phyloP scores from a whole-genome alignment of 1,140 invertebrate genomes.

The Antheraea pernyi region DNA sequence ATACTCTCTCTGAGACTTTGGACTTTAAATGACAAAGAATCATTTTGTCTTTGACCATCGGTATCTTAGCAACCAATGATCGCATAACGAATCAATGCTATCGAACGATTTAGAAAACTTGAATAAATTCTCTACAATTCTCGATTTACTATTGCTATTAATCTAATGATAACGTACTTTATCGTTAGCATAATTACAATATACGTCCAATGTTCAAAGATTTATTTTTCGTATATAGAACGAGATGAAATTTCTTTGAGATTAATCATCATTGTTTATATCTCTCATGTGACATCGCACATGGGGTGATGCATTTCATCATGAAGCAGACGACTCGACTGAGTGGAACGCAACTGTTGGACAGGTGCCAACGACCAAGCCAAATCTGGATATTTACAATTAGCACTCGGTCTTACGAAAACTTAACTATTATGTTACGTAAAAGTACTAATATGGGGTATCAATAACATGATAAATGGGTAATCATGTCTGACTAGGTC shows the following conservation, averaged over 20 bases:
- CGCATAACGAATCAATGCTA: too few relatives aligned
- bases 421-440: not conserved
- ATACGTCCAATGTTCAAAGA: not conserved
- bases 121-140: too few relatives aligned
- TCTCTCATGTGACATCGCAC: constrained; percentile 35
- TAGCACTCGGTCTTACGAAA: constrained; percentile 47
- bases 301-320: constrained; percentile 50
- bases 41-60: too few relatives aligned
- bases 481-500: not conserved
- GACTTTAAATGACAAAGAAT: too few relatives aligned
- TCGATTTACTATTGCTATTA: too few relatives aligned
- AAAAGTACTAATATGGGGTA: not conserved
- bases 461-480: not conserved
- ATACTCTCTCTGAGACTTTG: too few relatives aligned
- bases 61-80: too few relatives aligned
- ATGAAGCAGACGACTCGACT: constrained; percentile 16
- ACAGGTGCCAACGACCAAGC: constrained; percentile 40
- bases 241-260: not conserved
- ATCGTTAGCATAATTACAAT: too few relatives aligned
- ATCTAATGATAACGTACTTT: too few relatives aligned
- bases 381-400: constrained; percentile 52
- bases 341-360: constrained; percentile 39
- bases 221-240: not conserved
- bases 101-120: too few relatives aligned
- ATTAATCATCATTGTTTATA: constrained; percentile 7